Base-by-base conservation (phyloP, 2,113 vertebrate species). In the Tachuris rubrigastra region DNA sequence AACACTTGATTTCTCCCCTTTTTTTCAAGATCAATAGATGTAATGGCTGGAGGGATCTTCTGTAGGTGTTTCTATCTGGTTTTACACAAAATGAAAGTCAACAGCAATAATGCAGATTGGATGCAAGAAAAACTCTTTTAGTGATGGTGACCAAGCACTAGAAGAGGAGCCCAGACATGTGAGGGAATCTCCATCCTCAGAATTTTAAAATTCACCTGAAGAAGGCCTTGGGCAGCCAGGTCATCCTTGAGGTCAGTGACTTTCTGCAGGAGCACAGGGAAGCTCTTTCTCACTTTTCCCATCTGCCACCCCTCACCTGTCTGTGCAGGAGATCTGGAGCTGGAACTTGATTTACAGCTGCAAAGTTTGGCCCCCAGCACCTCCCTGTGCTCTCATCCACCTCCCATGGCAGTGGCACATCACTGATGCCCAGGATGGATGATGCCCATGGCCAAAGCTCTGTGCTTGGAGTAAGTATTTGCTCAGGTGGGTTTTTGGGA, bases 331-430 rank as follows among this genome's bases (percentile, higher is more conserved):
- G 60, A 52, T 42, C 13, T 5, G n/a, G 30, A 13, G 11, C 73
- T 20, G 39, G 71, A 23, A 50, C 47, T 47, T 16, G 60, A 73
- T 22, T 73, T 52, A 33, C 15, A 17, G 47, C 35, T 37, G 71
- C 22, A 2, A 10, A 12, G 35, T 49, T n/a, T 68, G 77, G 46
- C 59, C 5, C 27, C 11, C 39, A 6, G 18, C 59, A 33, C 28
- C 42, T 50, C 18, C 42, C 5, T 0, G 1, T 1, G 2, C 41
- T 44, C 14, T 1, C 12, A 1, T 4, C 42, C 60, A 5, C 30
- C 62, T 13, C 1, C 1, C 27, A 4, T 2, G 0, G 8, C 52
- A 30, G n/a, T 3, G 2, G 35, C 80, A 33, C 10, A 0, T 12
- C 37, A 49, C 24, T 9, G 25, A n/a, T 9, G 18, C 19, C 11